phyloP scores from a whole-genome alignment of 2,113 vertebrate species.

The Jacana jacana region DNA sequence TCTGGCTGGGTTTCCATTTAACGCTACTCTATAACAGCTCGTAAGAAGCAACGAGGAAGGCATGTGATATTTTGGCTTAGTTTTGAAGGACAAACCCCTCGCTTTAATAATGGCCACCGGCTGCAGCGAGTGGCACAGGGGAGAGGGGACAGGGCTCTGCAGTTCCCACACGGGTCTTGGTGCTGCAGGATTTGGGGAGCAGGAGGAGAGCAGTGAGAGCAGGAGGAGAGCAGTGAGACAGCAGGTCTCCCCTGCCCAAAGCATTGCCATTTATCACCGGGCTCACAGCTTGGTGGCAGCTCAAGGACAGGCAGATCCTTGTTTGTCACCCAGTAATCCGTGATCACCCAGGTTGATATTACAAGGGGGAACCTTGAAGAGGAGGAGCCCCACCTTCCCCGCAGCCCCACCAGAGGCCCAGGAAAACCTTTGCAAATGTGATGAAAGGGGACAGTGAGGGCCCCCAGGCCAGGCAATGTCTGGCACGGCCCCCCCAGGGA shows the following conservation, averaged over 20 bases:
- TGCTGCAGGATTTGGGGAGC: neutral
- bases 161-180: neutral
- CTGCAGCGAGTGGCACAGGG: neutral
- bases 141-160: neutral
- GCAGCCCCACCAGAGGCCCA: neutral
- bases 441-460: rapidly evolving
- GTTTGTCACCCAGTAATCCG: neutral
- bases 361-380: neutral
- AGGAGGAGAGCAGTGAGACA: neutral
- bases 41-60: neutral
- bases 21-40: rapidly evolving
- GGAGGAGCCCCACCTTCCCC: neutral
- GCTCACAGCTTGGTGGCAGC: neutral
- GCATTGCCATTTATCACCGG: rapidly evolving
- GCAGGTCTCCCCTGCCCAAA: neutral
- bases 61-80: rapidly evolving
- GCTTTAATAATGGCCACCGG: neutral
- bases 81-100: neutral
- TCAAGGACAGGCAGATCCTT: neutral
- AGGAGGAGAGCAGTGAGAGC: neutral
- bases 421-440: rapidly evolving
- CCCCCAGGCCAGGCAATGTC: rapidly evolving
- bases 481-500: rapidly evolving
- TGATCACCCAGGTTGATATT: neutral
- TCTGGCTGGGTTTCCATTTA: neutral